These are phyloP conservation scores for Caenorhabditis sp. DNA, from an alignment of 2,888 invertebrate species.

Conservation along the genomic window DNA sequence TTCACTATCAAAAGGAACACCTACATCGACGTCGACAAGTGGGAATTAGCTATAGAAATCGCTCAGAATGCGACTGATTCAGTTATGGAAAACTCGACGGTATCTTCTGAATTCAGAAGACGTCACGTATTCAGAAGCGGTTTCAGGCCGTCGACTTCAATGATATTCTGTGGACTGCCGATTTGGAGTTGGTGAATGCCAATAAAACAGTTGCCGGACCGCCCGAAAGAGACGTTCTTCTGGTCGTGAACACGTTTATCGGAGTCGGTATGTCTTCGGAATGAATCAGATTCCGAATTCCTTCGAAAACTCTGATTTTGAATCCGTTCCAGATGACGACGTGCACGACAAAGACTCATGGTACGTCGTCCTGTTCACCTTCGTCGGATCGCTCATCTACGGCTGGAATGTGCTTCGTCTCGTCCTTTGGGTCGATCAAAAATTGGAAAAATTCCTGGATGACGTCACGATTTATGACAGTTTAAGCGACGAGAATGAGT, in stretches of 20 bases:
- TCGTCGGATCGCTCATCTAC: slow-evolving; percentile 34
- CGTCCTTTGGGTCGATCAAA: slow-evolving; percentile 39
- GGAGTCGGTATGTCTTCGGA: slow-evolving; percentile 32
- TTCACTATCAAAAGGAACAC: slow-evolving; percentile 48
- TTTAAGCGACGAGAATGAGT: slow-evolving; percentile 41
- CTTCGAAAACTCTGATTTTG: background rate
- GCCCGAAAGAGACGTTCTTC: slow-evolving; percentile 35
- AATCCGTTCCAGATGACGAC: slow-evolving; percentile 24
- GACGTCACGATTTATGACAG: slow-evolving; percentile 41
- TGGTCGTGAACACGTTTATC: slow-evolving; percentile 37
- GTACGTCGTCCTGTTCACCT: slow-evolving; percentile 51
- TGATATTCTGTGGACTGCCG: slow-evolving; percentile 22
- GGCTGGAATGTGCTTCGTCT: slow-evolving; percentile 48
- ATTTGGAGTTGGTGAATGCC: slow-evolving; percentile 31
- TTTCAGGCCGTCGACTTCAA: slow-evolving; percentile 34
- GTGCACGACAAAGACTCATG: slow-evolving; percentile 35
- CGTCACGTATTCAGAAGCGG: background rate
- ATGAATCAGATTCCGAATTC: background rate
- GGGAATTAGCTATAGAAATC: slow-evolving; percentile 31
- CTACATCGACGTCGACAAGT: slow-evolving; percentile 2
- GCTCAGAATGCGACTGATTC: slow-evolving; percentile 24
- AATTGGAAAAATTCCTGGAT: slow-evolving; percentile 42
- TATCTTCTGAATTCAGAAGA: background rate
- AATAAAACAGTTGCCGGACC: background rate
- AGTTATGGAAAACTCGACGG: slow-evolving; percentile 26